Conservation (phyloP, 2,888 invertebrate genomes). For the Philereme transversata region DNA sequence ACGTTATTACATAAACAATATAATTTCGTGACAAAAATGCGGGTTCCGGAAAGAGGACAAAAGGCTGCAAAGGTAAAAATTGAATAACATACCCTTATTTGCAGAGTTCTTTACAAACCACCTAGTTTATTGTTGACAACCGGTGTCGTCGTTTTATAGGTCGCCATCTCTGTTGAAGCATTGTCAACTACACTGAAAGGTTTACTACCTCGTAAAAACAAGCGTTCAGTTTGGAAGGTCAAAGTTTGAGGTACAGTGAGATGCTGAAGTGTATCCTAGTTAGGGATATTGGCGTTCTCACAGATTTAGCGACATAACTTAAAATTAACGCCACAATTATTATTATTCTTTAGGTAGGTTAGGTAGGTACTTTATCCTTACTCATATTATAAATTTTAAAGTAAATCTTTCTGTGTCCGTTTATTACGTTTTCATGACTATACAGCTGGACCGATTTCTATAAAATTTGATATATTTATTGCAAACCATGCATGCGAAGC, state of each 20-base stretch:
- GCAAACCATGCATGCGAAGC: too few species aligned
- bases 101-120: constrained; percentile 32
- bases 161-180: constrained; percentile 56
- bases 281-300: not conserved
- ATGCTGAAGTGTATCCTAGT: constrained; percentile 10
- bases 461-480: too few species aligned
- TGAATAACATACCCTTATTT: constrained; percentile 39
- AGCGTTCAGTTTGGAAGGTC: constrained; percentile 56
- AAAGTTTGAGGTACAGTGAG: constrained; percentile 44
- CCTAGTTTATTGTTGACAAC: constrained; percentile 62
- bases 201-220: constrained; percentile 69
- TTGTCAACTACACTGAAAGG: constrained; percentile 63
- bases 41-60: constrained; percentile 15
- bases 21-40: constrained; percentile 2
- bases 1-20: not conserved
- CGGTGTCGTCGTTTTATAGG: constrained; percentile 62
- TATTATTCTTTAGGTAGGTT: too few species aligned
- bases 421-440: too few species aligned
- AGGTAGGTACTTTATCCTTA: too few species aligned
- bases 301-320: too few species aligned
- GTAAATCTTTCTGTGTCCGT: too few species aligned
- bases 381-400: too few species aligned
- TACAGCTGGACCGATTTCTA: too few species aligned
- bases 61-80: constrained; percentile 23
- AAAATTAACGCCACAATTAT: too few species aligned